Evolutionary conservation across 1,140 invertebrate species (phyloP).

Genomic region (Dolichoris vasculosae): DNA sequence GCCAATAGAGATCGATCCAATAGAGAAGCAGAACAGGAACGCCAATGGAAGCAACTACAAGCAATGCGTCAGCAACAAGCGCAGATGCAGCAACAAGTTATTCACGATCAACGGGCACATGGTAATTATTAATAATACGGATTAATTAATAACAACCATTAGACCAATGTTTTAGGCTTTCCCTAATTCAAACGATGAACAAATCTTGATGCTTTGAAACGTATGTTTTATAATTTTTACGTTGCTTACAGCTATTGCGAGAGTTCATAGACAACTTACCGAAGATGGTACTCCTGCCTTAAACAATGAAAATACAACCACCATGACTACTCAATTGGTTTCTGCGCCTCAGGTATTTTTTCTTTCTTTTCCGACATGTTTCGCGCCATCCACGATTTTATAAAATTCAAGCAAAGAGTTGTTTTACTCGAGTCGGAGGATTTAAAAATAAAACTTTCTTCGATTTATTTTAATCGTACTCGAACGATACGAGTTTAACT

Average conservation of each 20-base stretch:
- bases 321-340: conserved; percentile 76
- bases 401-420: background rate
- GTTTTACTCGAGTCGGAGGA: too few species aligned
- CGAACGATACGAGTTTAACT: too few species aligned
- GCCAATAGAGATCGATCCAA: conserved; percentile 79
- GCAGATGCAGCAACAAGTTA: conserved; percentile 86
- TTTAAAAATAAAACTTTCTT: too few species aligned
- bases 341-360: conserved; percentile 70
- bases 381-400: conserved; percentile 27
- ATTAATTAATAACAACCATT: too few species aligned
- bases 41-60: conserved; percentile 91
- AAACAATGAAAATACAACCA: conserved; percentile 66
- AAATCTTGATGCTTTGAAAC: background rate
- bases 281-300: conserved; percentile 69
- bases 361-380: background rate
- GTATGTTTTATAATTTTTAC: background rate
- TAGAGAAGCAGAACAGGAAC: conserved; percentile 87
- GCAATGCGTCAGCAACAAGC: conserved; percentile 85
- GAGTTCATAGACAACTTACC: conserved; percentile 76
- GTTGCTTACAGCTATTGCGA: conserved; percentile 72
- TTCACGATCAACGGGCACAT: conserved; percentile 84
- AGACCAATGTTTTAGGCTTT: too few species aligned
- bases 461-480: too few species aligned
- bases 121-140: conserved; percentile 77
- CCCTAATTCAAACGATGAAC: too few species aligned